Conservation (phyloP, 2,113 vertebrate genomes). For the Colius striatus region DNA sequence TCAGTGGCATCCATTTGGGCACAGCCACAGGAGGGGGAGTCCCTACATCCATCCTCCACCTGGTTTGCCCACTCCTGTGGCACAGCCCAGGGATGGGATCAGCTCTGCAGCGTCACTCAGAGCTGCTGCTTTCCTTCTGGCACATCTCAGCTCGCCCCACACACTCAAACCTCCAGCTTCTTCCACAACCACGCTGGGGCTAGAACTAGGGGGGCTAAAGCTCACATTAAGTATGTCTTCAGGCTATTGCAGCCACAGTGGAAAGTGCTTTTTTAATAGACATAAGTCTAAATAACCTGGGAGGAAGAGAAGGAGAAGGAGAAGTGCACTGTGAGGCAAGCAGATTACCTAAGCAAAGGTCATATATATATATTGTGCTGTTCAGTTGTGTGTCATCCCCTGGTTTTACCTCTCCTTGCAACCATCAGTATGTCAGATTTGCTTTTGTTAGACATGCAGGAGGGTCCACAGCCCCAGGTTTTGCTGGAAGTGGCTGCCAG, state of each 20-base stretch:
- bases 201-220: not conserved
- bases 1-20: fast-evolving
- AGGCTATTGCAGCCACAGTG: not conserved
- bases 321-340: not conserved
- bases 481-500: not conserved
- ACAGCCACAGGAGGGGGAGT: not conserved
- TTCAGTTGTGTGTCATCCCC: not conserved
- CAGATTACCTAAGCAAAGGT: not conserved
- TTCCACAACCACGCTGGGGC: not conserved
- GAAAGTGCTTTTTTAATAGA: not conserved
- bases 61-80: not conserved
- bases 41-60: not conserved
- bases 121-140: not conserved
- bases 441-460: not conserved
- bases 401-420: not conserved
- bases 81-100: not conserved
- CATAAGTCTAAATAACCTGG: not conserved
- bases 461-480: not conserved
- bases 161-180: not conserved
- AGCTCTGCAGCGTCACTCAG: not conserved
- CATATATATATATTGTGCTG: not conserved
- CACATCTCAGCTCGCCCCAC: not conserved
- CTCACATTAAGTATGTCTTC: not conserved
- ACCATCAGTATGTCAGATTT: fast-evolving
- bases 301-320: not conserved